Evolutionary conservation across 2,888 invertebrate genomes (phyloP), one percentile per base, ranked within the genome.

Genomic region (Nephrocerus scutellatus): DNA sequence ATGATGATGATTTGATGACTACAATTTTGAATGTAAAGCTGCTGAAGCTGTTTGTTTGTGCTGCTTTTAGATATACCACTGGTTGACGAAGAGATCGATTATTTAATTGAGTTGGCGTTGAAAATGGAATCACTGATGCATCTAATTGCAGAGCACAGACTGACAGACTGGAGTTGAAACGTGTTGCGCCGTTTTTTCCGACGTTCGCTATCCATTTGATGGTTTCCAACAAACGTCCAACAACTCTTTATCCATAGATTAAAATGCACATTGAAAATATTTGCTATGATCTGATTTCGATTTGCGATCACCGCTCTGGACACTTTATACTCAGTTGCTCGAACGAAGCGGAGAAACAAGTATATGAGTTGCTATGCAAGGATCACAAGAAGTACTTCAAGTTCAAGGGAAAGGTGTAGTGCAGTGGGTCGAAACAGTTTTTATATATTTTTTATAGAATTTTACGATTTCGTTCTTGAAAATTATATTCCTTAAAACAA

Each of bases 351-450:
- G 60, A 62, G 9, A 55, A 61, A 20, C 57, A 60, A 14, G 53
- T 63, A 22, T 68, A 68, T 32, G 59, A 65, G 38, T 46, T 48
- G 4, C 46, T 68, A 14, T 51, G 62, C 14, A 66, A 61, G 48
- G 66, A 68, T 30, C 63, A 66, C 38, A 55, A 62, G 39, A 68
- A 67, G 43, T 62, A 66, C 41, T 59, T 60, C 47, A 66, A 64
- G 31, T 68, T 68, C 44, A 62, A 61, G 21, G 68, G 68, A 35
- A 68, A 67, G 49, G 60, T 66, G 26, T 68, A 50, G n/a, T n/a
- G n/a, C n/a, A n/a, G n/a, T n/a, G n/a, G n/a, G n/a, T n/a, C n/a
- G n/a, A n/a, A n/a, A n/a, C n/a, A n/a, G n/a, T n/a, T n/a, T n/a
- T n/a, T n/a, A n/a, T n/a, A n/a, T n/a, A n/a, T n/a, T n/a, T n/a